Percentiles rank a stretch among this genome's conserved stretches.
Conservation (phyloP, 2,888 invertebrate genomes). For the Dicycla oo region DNA sequence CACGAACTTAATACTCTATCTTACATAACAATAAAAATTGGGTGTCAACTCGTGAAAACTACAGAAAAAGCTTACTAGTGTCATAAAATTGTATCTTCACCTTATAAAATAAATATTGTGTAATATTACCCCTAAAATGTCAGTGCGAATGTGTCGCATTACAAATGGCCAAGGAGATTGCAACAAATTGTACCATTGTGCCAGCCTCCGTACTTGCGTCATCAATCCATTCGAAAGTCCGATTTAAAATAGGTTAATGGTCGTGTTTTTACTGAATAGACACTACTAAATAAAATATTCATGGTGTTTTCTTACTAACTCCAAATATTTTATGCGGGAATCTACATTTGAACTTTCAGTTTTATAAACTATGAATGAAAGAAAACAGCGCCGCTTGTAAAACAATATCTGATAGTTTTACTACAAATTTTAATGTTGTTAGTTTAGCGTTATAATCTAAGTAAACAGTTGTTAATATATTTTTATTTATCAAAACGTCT, state of each 20-base stretch:
- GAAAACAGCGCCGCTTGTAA: conserved; percentile 41
- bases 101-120: conserved; percentile 67
- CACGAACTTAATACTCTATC: background rate
- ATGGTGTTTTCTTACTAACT: conserved; percentile 69
- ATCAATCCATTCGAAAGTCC: conserved; percentile 83
- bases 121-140: conserved; percentile 72
- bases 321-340: conserved; percentile 60
- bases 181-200: conserved; percentile 76
- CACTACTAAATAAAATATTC: conserved; percentile 77
- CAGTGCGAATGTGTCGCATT: conserved; percentile 74
- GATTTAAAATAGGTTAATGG: conserved; percentile 87
- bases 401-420: conserved; percentile 28
- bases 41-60: background rate
- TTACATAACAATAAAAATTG: background rate
- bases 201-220: conserved; percentile 81
- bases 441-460: conserved; percentile 23
- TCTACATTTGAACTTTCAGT: conserved; percentile 63
- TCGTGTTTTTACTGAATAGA: conserved; percentile 80
- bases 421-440: conserved; percentile 19
- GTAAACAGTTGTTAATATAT: conserved; percentile 36
- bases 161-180: conserved; percentile 75
- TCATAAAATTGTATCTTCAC: conserved; percentile 53
- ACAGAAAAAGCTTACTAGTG: conserved; percentile 10
- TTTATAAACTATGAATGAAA: conserved; percentile 57
- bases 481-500: conserved; percentile 18